Evolutionary conservation across 1,140 invertebrate species (phyloP), one percentile per base, ranked within the genome.

Genomic region (Drosophila nasuta): DNA sequence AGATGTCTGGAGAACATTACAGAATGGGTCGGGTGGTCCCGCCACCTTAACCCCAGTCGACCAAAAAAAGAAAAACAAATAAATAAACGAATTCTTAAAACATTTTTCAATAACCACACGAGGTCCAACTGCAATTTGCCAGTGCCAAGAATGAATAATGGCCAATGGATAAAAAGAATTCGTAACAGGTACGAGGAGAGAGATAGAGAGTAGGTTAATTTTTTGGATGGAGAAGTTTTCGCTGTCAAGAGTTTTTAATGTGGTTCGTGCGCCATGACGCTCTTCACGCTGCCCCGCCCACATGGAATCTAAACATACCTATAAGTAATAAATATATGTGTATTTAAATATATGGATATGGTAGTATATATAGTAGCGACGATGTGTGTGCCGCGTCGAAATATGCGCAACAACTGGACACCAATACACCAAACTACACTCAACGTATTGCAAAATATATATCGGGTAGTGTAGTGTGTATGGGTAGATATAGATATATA

Each of bases 401-500:
- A 87, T 79, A 79, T 82, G 72, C 81, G 66, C 83, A 79, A 79
- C 82, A 88, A 88, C 83, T 87, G 83, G 83, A 87, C 80, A 72
- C 73, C 45, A 48, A 87, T 68, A 87, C 82, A 62, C 82, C 79
- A 41, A 49, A 25, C 51, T 35, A 43, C 41, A 3, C 35, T 38
- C 35, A 10, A 2, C 41, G 41, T 13, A 58, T 51, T 63, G 52
- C 48, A 28, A 10, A 15, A 52, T 10, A 43, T 45, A 51, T 28
- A 38, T 51, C 28, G 17, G 51, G 56, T 3, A 7, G 41, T 56
- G 46, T 57, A 25, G 46, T 62, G 69, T 71, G 45, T 58, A 30
- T 58, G 38, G 52, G 17, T 41, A 20, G 66, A 49, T 70, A 71
- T 70, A 64, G 71, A 38, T 41, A 58, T 74, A 75, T 68, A 75